Evolutionary conservation across 1,140 invertebrate species (phyloP), one percentile per base, ranked within the genome.

Genomic region (Orussus abietinus): DNA sequence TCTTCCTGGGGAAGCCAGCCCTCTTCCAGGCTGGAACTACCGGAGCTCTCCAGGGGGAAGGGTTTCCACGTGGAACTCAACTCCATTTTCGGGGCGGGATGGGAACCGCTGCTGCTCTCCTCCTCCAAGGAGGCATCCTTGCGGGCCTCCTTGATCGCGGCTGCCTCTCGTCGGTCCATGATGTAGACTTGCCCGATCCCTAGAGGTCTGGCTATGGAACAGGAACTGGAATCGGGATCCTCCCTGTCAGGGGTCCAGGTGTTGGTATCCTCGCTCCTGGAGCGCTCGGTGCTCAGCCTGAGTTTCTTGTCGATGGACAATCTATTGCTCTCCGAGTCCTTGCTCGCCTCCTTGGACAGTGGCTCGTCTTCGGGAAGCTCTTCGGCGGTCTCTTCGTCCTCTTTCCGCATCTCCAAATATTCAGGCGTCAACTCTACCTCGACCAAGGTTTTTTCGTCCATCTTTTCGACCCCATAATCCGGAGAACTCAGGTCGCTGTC

Each of bases 1-100:
- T 84, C 83, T 63, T 90, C 86, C 36, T 82, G 81, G 13, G 85
- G 83, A 42, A 85, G 79, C 75, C 84, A 84, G 6, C 81, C 85
- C 59, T 90, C 87, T 63, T 91, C 88, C 20, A 88, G 78, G 64
- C 86, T 90, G 2, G 86, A 88, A 57, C 80, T 85, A 10, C 83
- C 83, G 0, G 85, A 88, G 50, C 85, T 83, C 56, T 85, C 86
- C 5, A 88, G 76, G n/a, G 86, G 82, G 57, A 89, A 90, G 1
- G 84, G 82, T 51, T 81, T 79, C 84, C 84, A 88, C 2, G 85
- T 86, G n/a, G 83, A 81, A 26, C 77, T 78, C 32, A 83, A 74
- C 54, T 84, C 82, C 55, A 80, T 55, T 31, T 53, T 69, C 12
- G 79, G 80, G 31, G 77, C 77, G 5, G 81, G 80, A 22, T 84